Conservation (phyloP, 2,888 invertebrate species). For the Drosophila mulleri region DNA sequence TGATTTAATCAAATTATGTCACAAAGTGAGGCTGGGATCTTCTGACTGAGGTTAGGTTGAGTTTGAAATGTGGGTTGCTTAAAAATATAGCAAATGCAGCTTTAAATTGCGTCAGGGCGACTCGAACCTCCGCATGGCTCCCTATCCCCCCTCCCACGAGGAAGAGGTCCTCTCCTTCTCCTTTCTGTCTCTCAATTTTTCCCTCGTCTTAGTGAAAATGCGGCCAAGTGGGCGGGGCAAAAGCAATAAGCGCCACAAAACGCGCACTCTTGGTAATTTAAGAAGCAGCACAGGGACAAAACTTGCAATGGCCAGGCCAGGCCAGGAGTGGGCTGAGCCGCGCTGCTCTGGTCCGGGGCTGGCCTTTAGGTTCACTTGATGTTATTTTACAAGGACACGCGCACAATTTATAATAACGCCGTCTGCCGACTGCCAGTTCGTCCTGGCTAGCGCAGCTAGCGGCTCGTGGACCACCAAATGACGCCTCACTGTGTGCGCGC, state of each 20-base stretch:
- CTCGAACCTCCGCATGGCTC: not conserved
- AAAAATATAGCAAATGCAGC: slow-evolving; percentile 1
- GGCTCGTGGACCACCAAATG: slow-evolving; percentile 40
- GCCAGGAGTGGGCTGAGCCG: not conserved
- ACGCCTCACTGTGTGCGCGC: slow-evolving; percentile 24
- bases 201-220: slow-evolving; percentile 23
- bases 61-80: not conserved
- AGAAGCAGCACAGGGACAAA: slow-evolving; percentile 60
- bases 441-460: slow-evolving; percentile 13
- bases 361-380: slow-evolving; percentile 68
- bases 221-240: slow-evolving; percentile 30
- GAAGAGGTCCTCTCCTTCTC: not conserved
- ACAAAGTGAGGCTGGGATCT: not conserved
- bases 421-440: slow-evolving; percentile 27
- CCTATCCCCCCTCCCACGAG: not conserved
- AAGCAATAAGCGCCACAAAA: slow-evolving; percentile 65
- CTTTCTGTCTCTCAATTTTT: not conserved
- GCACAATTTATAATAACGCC: slow-evolving; percentile 78
- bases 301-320: slow-evolving; percentile 34
- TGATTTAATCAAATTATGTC: not conserved
- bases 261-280: slow-evolving; percentile 70
- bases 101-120: slow-evolving; percentile 53
- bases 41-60: not conserved
- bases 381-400: slow-evolving; percentile 80
- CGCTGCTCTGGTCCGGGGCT: not conserved